Conservation (phyloP, 53 echinoderm and acorn worm genomes). For the Glandiceps talaboti region DNA sequence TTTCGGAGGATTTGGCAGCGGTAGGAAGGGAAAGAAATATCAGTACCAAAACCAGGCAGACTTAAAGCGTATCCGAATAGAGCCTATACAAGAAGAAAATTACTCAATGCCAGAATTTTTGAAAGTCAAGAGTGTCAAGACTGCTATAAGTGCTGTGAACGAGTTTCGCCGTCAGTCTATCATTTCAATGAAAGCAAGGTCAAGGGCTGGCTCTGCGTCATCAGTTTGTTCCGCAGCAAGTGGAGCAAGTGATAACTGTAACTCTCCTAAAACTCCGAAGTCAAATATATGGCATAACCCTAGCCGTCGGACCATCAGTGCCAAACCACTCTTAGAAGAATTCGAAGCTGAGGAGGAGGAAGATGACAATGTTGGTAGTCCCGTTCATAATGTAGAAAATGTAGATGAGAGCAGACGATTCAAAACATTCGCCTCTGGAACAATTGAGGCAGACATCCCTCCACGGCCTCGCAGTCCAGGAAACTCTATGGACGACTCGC, state of each 20-base stretch:
- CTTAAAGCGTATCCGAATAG: slow-evolving; percentile 57
- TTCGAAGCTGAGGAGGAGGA: background rate
- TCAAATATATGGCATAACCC: slow-evolving; percentile 7
- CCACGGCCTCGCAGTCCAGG: background rate
- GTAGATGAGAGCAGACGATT: background rate
- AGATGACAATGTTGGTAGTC: background rate
- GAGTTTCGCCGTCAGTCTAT: slow-evolving; percentile 57
- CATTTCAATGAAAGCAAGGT: slow-evolving; percentile 40
- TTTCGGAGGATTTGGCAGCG: background rate
- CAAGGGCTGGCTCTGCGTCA: slow-evolving; percentile 4
- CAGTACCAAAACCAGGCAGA: slow-evolving; percentile 37
- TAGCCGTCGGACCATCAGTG: background rate
- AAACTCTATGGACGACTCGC: slow-evolving; percentile 62
- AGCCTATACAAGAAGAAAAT: slow-evolving; percentile 83
- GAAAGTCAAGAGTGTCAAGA: slow-evolving; percentile 90
- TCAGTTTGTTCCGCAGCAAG: slow-evolving; percentile 11
- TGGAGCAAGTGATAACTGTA: slow-evolving; percentile 6
- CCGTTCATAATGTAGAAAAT: background rate
- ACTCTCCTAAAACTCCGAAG: slow-evolving; percentile 20
- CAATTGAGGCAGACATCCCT: background rate
- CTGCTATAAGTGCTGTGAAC: slow-evolving; percentile 75
- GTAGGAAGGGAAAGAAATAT: slow-evolving; percentile 65
- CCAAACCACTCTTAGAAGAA: background rate
- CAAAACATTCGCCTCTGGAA: background rate
- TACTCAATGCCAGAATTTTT: slow-evolving; percentile 82